A percentile compares a stretch with the other conserved stretches of the same genome.
These are phyloP conservation scores for Rhaphigaster nebulosa DNA, from an alignment of 2,888 invertebrate genomes.

Conservation along the genomic window DNA sequence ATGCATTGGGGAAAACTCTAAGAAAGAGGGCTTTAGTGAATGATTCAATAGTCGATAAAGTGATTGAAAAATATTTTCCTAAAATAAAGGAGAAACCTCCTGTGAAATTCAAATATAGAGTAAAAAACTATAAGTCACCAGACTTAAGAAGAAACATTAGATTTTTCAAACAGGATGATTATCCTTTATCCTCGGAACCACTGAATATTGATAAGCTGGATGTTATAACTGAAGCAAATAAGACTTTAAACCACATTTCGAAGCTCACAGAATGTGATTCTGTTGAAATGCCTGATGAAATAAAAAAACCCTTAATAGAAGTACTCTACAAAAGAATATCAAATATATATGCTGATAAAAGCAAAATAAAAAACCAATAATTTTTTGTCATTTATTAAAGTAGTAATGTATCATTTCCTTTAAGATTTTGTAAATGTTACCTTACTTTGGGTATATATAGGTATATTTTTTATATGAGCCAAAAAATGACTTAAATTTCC, in stretches of 20 bases:
- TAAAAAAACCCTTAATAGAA: constrained; percentile 31
- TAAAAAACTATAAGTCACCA: not conserved
- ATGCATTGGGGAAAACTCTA: not conserved
- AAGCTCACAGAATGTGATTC: constrained; percentile 7
- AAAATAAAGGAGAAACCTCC: not conserved
- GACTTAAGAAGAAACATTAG: not conserved
- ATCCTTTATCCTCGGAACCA: not conserved
- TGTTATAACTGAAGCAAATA: constrained; percentile 17
- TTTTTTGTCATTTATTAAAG: not conserved
- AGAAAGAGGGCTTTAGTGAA: not conserved
- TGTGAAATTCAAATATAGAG: not conserved
- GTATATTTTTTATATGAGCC: no score
- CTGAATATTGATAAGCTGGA: not conserved
- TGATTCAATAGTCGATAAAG: not conserved
- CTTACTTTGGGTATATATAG: no score
- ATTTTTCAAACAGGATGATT: not conserved
- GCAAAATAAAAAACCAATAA: not conserved
- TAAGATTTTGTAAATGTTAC: not conserved
- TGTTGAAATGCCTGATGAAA: not conserved
- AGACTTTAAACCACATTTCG: not conserved
- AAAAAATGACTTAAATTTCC: no score
- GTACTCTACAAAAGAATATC: constrained; percentile 29
- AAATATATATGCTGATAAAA: constrained; percentile 8
- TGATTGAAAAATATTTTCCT: constrained; percentile 13
- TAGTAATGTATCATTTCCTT: not conserved